Percentiles rank a stretch among this genome's conserved stretches.
Evolutionary conservation across 2,888 invertebrate genomes (phyloP).

Genomic region (Seira sanloemensis): DNA sequence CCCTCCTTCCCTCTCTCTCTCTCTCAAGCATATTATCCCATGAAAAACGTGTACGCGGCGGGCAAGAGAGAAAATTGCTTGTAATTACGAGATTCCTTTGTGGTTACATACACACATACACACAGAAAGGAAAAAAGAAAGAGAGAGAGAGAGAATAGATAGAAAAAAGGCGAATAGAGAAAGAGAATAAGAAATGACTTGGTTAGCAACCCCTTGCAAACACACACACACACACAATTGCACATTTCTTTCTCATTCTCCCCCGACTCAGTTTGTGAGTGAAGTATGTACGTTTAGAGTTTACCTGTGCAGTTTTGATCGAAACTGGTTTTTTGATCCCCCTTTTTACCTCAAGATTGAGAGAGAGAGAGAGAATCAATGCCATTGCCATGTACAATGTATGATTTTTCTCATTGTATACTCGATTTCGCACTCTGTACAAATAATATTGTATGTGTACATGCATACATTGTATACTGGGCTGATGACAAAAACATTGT

Average conservation of each 20-base stretch:
- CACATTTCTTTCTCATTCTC: no score
- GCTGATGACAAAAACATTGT: no score
- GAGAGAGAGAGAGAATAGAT: no score
- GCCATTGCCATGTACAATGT: slow-evolving; percentile 15
- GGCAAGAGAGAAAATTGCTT: slow-evolving; percentile 52
- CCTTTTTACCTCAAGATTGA: not conserved
- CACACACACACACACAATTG: no score
- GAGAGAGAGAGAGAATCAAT: not conserved
- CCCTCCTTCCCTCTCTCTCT: slow-evolving; percentile 26
- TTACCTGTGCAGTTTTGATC: not conserved
- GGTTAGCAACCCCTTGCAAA: no score
- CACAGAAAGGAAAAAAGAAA: slow-evolving; percentile 18
- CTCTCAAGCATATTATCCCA: slow-evolving; percentile 30
- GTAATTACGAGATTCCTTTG: slow-evolving; percentile 63
- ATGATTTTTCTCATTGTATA: slow-evolving; percentile 5
- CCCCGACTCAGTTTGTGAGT: no score
- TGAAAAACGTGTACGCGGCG: slow-evolving; percentile 42
- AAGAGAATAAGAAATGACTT: no score
- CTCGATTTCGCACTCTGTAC: slow-evolving; percentile 2
- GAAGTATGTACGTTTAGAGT: no score
- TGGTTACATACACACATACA: slow-evolving; percentile 14
- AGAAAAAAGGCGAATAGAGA: no score
- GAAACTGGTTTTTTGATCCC: slow-evolving; percentile 14
- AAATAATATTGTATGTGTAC: no score
- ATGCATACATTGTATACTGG: not conserved